Base-by-base conservation (phyloP, 2,888 invertebrate genomes). In the Pseudococcus longispinus region DNA sequence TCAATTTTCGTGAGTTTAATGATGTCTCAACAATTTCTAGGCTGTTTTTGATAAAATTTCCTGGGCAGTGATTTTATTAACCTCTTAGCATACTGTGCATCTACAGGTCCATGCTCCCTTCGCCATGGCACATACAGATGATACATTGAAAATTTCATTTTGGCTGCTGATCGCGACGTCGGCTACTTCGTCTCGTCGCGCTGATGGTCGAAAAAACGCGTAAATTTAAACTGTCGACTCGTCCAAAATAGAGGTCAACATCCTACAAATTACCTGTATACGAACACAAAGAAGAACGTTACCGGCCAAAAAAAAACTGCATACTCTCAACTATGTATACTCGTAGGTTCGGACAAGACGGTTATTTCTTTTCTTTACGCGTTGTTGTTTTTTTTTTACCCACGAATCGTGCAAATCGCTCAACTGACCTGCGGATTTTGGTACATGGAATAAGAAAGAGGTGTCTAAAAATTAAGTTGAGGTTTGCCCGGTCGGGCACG, bases 391-490 rank as follows among this genome's bases (percentile, higher is more conserved):
- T 29, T 29, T 32, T 20, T 80, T 80, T 80, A 80, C 29, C 37
- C 29, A 42, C 77, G 42, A 80, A 80, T 80, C 77, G 77, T 80
- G 77, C 77, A 80, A 80, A 80, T 42, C 32, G 77, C 26, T 42
- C 37, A 20, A 80, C 77, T 42, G 77, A 80, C 77, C 77, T 23
- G 70, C 29, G 70, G 70, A 70, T 70, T 42, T 80, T 42, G 77
- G 77, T 20, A 15, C 13, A 80, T 60, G 23, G 60, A n/a, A 55
- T 15, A n/a, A 32, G 13, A 29, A 42, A 80, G 77, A 80, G 77
- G 42, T 37, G 77, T 70, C 77, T 42, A 23, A 80, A 80, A 80
- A 80, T 80, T 80, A 80, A 80, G 77, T 80, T 80, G 77, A 80
- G 77, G 77, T 80, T 80, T 80, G 42, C 15, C 29, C 74, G 32